A percentile compares a stretch with the other conserved stretches of the same genome.
Evolutionary conservation across 2,888 invertebrate species (phyloP).

Genomic region (Dynastes hyllus): DNA sequence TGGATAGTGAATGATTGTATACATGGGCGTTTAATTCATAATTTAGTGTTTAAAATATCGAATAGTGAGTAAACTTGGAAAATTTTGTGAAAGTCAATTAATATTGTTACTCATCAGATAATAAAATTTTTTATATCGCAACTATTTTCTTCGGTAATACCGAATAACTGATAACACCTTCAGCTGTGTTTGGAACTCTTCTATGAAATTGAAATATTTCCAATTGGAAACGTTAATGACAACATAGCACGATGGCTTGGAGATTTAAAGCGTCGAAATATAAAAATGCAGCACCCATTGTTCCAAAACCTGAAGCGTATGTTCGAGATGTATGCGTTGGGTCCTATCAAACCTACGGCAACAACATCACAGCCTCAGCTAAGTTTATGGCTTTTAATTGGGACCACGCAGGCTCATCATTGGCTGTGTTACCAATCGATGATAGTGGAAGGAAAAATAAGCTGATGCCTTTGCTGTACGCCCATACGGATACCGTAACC

Average conservation of each 20-base stretch:
- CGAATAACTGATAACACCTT: neutral
- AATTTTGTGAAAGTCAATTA: conserved; percentile 33
- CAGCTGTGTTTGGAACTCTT: neutral
- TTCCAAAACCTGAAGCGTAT: conserved; percentile 95
- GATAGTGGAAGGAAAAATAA: conserved; percentile 93
- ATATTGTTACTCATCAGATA: neutral
- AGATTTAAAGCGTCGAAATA: conserved; percentile 98
- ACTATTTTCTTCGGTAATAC: neutral
- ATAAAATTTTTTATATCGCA: conserved; percentile 2
- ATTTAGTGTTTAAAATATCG: conserved; percentile 25
- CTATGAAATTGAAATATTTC: conserved; percentile 44
- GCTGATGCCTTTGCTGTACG: conserved; percentile 89
- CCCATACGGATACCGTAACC: conserved; percentile 92
- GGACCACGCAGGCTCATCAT: conserved; percentile 92
- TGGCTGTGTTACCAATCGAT: conserved; percentile 90
- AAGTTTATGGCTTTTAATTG: conserved; percentile 97
- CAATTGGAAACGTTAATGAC: conserved; percentile 28
- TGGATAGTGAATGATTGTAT: conserved; percentile 36
- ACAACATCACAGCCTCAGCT: conserved; percentile 94
- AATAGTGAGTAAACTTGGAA: conserved; percentile 12
- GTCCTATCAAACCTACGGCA: conserved; percentile 95
- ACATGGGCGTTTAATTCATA: conserved; percentile 49
- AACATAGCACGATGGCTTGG: conserved; percentile 82
- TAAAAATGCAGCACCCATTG: conserved; percentile 97
- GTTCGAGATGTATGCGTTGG: conserved; percentile 92